Percentiles rank a stretch among this genome's conserved stretches.
These are phyloP conservation scores for Rallus crepitans DNA, from an alignment of 2,797 vertebrate genomes.

Conservation along the genomic window DNA sequence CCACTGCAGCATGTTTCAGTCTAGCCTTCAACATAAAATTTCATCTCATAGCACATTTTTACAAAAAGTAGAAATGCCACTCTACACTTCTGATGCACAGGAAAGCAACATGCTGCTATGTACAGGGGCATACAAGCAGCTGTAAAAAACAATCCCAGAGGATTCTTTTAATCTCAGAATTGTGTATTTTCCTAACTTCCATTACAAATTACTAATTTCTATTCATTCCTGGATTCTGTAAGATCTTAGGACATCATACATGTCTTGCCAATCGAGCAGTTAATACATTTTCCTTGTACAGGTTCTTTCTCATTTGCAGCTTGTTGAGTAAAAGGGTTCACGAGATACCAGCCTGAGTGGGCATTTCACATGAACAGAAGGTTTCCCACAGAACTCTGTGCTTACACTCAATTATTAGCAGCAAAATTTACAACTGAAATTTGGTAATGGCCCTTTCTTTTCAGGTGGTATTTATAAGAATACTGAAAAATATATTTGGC, in stretches of 20 bases:
- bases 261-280: not conserved
- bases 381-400: not conserved
- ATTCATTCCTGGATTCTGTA: not conserved
- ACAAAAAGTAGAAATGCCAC: not conserved
- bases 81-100: not conserved
- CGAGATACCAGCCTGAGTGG: fast-evolving
- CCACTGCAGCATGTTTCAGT: not conserved
- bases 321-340: not conserved
- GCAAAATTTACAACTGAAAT: not conserved
- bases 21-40: not conserved
- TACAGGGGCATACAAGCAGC: not conserved
- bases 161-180: not conserved
- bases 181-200: not conserved
- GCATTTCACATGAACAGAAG: not conserved
- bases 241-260: not conserved
- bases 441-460: not conserved
- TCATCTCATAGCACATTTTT: not conserved
- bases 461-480: not conserved
- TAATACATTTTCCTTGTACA: not conserved
- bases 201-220: not conserved
- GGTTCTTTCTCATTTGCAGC: not conserved
- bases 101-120: not conserved
- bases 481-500: not conserved
- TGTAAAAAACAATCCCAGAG: not conserved
- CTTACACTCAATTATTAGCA: not conserved